These are phyloP conservation scores for Megamerina dolium DNA, from an alignment of 2,888 invertebrate genomes.

Conservation along the genomic window DNA sequence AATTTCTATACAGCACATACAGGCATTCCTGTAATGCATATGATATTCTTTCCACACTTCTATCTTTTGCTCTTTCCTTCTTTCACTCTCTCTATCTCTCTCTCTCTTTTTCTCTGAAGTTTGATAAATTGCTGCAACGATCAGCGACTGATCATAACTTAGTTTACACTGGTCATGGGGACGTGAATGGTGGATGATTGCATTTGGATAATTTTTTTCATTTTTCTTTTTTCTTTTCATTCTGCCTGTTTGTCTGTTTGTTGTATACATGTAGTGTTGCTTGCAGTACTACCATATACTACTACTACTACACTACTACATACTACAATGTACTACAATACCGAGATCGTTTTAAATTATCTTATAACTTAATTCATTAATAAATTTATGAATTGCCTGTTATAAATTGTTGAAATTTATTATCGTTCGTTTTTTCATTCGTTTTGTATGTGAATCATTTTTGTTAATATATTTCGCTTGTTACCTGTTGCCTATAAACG, in stretches of 20 bases:
- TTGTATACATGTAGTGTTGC: background rate
- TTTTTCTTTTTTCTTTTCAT: background rate
- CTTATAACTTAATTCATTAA: conserved; percentile 48
- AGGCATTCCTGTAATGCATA: too few species aligned
- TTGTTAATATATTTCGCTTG: background rate
- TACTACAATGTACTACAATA: too few species aligned
- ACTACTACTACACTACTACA: background rate
- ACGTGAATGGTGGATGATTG: too few species aligned
- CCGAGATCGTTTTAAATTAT: conserved; percentile 41
- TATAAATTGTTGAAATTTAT: conserved; percentile 44
- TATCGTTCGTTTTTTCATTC: conserved; percentile 14
- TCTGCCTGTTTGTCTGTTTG: conserved; percentile 17
- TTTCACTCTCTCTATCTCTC: too few species aligned
- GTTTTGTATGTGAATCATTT: background rate
- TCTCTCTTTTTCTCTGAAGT: too few species aligned
- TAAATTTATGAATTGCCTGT: conserved; percentile 44
- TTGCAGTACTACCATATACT: background rate
- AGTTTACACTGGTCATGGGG: conserved; percentile 17
- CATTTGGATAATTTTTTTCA: too few species aligned
- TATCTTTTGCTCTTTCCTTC: too few species aligned
- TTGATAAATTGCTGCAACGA: conserved; percentile 41
- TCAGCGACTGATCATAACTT: conserved; percentile 40
- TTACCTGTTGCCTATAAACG: background rate
- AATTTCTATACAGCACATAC: too few species aligned
- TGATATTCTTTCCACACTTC: too few species aligned